These are phyloP conservation scores for Ichneumon xanthorius DNA, from an alignment of 2,888 invertebrate genomes.

Conservation along the genomic window DNA sequence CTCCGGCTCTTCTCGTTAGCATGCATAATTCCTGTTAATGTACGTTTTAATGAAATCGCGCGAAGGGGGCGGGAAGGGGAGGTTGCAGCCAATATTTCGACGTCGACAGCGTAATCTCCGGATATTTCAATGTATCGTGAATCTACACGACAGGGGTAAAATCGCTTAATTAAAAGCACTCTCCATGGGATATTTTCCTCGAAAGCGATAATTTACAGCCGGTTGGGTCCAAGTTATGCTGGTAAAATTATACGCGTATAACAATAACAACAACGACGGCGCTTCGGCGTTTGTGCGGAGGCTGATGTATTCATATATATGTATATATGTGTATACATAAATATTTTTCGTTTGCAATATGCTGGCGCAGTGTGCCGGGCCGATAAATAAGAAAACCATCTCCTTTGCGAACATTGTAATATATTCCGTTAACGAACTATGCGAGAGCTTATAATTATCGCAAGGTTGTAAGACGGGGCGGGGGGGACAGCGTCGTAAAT, in stretches of 20 bases:
- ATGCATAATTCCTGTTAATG: slow-evolving; percentile 36
- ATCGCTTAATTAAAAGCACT: slow-evolving; percentile 50
- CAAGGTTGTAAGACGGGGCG: slow-evolving; percentile 42
- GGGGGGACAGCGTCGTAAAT: slow-evolving; percentile 56
- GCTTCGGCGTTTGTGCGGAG: slow-evolving; percentile 5
- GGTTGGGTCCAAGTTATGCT: background rate
- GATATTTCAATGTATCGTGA: slow-evolving; percentile 50
- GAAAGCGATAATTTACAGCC: slow-evolving; percentile 35
- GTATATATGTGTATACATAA: background rate
- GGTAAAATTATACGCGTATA: slow-evolving; percentile 1
- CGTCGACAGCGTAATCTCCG: slow-evolving; percentile 25
- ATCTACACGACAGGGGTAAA: slow-evolving; percentile 31
- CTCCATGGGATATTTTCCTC: slow-evolving; percentile 29
- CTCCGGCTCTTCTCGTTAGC: background rate
- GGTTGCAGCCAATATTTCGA: slow-evolving; percentile 36
- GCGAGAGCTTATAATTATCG: slow-evolving; percentile 55
- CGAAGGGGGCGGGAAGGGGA: background rate
- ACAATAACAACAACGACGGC: slow-evolving; percentile 9
- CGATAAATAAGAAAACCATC: slow-evolving; percentile 49
- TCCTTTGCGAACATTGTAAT: slow-evolving; percentile 43
- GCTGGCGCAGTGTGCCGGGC: slow-evolving; percentile 6
- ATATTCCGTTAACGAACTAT: slow-evolving; percentile 60
- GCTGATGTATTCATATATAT: background rate
- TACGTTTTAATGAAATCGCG: slow-evolving; percentile 36
- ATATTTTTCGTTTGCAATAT: slow-evolving; percentile 14